Percentiles rank a stretch among this genome's conserved stretches.
phyloP scores from a whole-genome alignment of 2,888 invertebrate genomes.

The Liodrosophila aerea region DNA sequence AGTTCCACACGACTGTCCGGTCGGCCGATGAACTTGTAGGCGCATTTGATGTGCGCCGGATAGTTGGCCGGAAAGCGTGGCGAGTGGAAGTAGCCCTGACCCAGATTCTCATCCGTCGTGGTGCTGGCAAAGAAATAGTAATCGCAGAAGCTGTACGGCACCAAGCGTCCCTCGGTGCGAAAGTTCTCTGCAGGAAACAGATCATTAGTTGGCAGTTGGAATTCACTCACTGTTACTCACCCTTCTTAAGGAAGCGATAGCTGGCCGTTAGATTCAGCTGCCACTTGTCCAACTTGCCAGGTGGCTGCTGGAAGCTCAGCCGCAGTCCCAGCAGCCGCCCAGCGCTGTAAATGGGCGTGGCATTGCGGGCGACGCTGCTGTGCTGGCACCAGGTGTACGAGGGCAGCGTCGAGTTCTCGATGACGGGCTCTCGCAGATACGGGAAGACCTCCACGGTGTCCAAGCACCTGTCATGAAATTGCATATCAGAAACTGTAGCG shows the following conservation, averaged over 20 bases:
- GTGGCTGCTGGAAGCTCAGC: slow-evolving; percentile 70
- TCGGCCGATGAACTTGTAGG: slow-evolving; percentile 93
- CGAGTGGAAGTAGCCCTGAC: slow-evolving; percentile 90
- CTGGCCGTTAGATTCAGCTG: slow-evolving; percentile 70
- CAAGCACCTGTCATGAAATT: slow-evolving; percentile 77
- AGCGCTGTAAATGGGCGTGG: slow-evolving; percentile 79
- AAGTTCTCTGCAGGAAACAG: slow-evolving; percentile 86
- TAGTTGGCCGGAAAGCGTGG: slow-evolving; percentile 98
- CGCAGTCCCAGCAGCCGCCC: slow-evolving; percentile 76
- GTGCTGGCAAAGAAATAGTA: slow-evolving; percentile 90
- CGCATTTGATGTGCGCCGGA: slow-evolving; percentile 94
- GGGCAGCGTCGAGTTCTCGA: slow-evolving; percentile 79
- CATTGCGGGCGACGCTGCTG: slow-evolving; percentile 53
- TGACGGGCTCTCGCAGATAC: slow-evolving; percentile 81
- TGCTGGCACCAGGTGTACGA: slow-evolving; percentile 80
- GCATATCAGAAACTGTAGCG: slow-evolving; percentile 28
- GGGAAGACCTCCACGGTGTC: slow-evolving; percentile 82
- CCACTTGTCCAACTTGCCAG: slow-evolving; percentile 43
- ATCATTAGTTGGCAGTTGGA: not conserved
- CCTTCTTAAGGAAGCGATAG: slow-evolving; percentile 79
- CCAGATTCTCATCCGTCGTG: slow-evolving; percentile 45
- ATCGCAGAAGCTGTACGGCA: slow-evolving; percentile 91
- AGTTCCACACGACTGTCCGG: slow-evolving; percentile 86
- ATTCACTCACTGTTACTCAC: slow-evolving; percentile 47
- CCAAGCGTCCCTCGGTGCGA: slow-evolving; percentile 90